Percentiles rank a stretch among this genome's conserved stretches.
Conservation (phyloP, 2,113 vertebrate species). For the Scomber scombrus region DNA sequence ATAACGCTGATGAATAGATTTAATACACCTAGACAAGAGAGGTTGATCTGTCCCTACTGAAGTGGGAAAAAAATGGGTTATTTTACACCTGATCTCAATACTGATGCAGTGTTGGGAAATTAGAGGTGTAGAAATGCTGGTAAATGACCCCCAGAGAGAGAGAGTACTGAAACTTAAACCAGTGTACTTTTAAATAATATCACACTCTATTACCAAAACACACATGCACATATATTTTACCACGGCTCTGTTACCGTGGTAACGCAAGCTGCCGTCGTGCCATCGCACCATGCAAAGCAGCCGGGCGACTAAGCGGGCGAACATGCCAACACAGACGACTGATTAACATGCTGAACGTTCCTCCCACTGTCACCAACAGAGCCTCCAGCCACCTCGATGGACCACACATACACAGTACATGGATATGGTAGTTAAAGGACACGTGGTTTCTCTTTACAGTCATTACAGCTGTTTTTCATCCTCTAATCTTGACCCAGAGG, state of each 20-base stretch:
- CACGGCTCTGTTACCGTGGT: conserved; percentile 17
- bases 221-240: not conserved
- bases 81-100: not conserved
- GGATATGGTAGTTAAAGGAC: not conserved
- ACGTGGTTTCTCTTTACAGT: too few relatives aligned
- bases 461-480: too few relatives aligned
- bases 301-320: conserved; percentile 10
- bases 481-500: not conserved
- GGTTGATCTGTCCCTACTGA: conserved; percentile 40
- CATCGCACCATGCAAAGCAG: conserved; percentile 55
- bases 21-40: conserved; percentile 23
- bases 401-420: not conserved
- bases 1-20: conserved; percentile 69
- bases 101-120: not conserved
- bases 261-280: conserved; percentile 15
- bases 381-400: conserved; percentile 8
- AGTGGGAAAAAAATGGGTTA: not conserved
- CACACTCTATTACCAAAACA: not conserved
- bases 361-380: conserved; percentile 15
- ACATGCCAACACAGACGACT: conserved; percentile 42
- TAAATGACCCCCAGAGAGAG: too few relatives aligned
- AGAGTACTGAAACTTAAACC: not conserved
- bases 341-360: conserved; percentile 35
- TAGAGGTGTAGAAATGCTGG: not conserved
- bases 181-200: not conserved